Percentiles rank a stretch among this genome's conserved stretches.
These are phyloP conservation scores for Protobothrops mucrosquamatus DNA, from an alignment of 2,113 vertebrate genomes.

Conservation along the genomic window DNA sequence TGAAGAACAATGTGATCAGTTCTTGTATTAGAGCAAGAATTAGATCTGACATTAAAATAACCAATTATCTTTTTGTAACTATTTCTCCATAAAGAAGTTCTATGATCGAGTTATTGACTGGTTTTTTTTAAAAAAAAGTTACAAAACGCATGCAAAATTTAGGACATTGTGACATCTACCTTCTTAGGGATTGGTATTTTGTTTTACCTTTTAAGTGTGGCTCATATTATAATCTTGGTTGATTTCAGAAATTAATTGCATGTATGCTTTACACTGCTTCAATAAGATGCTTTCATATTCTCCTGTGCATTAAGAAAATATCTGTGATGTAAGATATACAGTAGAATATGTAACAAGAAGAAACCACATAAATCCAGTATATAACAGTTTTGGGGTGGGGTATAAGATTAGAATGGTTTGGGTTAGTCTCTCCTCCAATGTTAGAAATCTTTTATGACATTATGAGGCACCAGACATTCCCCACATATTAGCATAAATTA, in stretches of 20 bases:
- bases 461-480: not conserved
- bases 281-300: not conserved
- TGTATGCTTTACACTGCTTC: not conserved
- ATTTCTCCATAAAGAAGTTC: not conserved
- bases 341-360: not conserved
- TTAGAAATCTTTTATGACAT: not conserved
- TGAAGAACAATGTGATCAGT: not conserved
- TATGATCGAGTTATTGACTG: not conserved
- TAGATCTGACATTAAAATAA: not conserved
- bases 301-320: not conserved
- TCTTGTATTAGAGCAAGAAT: not conserved
- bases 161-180: not conserved
- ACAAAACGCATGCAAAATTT: not conserved
- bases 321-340: not conserved
- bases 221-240: not conserved
- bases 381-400: not conserved
- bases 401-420: not conserved
- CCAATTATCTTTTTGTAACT: not conserved
- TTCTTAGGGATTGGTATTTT: not conserved
- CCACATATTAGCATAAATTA: not conserved
- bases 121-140: not conserved
- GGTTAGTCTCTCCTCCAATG: not conserved
- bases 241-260: not conserved
- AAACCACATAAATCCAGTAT: not conserved
- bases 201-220: not conserved